These are phyloP conservation scores for Schizopygopsis malacanthus DNA, from an alignment of 2,797 vertebrate genomes.

Conservation along the genomic window DNA sequence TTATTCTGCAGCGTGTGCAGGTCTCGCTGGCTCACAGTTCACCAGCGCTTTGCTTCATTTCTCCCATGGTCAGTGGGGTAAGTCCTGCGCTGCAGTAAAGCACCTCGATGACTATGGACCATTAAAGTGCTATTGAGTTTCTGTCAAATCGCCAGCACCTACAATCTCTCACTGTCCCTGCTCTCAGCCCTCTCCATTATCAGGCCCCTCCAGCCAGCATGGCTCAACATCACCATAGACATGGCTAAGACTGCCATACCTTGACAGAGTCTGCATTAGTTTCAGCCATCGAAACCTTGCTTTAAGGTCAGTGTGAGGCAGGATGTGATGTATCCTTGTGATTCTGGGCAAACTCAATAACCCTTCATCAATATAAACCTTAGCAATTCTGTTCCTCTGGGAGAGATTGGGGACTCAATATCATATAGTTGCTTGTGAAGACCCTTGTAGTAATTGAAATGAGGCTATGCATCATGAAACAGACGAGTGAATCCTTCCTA, in stretches of 20 bases:
- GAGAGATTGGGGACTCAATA: conserved; percentile 35
- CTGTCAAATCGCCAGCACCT: conserved; percentile 74
- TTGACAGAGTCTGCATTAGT: not conserved
- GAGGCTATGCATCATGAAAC: not conserved
- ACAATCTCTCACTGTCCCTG: conserved; percentile 70
- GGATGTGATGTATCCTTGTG: conserved; percentile 26
- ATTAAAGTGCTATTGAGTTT: conserved; percentile 81
- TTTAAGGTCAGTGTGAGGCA: conserved; percentile 4
- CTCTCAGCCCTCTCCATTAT: conserved; percentile 64
- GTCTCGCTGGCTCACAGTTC: conserved; percentile 57
- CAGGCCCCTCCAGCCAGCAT: conserved; percentile 34
- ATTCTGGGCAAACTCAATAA: conserved; percentile 24
- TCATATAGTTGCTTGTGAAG: conserved; percentile 35
- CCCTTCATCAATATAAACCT: conserved; percentile 35
- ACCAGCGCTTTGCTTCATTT: conserved; percentile 63
- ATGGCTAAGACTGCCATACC: conserved; percentile 20
- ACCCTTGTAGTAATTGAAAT: conserved; percentile 42
- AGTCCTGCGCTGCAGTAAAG: conserved; percentile 67
- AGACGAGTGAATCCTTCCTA: conserved; percentile 12
- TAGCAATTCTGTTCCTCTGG: conserved; percentile 27
- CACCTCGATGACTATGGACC: conserved; percentile 71
- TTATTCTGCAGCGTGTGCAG: conserved; percentile 37
- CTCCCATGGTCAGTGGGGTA: conserved; percentile 72
- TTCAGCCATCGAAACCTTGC: conserved; percentile 1
- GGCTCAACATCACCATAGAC: conserved; percentile 36